phyloP scores from a whole-genome alignment of 2,113 vertebrate genomes.

The Accipiter cooperii region DNA sequence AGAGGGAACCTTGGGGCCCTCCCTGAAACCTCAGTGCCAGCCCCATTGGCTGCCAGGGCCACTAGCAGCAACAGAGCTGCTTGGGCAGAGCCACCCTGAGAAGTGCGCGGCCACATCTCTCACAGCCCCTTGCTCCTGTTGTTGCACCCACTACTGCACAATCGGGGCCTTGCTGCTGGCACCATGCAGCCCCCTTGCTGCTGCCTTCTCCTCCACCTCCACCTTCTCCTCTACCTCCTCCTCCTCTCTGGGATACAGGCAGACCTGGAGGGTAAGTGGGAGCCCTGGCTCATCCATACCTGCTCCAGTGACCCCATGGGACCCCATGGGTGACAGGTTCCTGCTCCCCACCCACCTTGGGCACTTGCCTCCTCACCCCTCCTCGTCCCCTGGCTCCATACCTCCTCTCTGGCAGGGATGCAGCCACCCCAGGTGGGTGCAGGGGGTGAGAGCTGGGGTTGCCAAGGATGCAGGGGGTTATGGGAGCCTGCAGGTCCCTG shows the following conservation, averaged over 20 bases:
- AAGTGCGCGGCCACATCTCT: background rate
- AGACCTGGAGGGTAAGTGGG: background rate
- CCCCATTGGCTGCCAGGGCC: background rate
- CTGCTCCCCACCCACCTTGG: background rate
- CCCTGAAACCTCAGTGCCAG: conserved; percentile 12
- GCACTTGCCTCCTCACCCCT: background rate
- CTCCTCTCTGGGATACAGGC: background rate
- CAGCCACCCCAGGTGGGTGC: background rate
- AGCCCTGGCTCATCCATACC: background rate
- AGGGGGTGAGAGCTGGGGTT: background rate
- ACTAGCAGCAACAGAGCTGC: background rate
- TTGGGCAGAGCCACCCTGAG: background rate
- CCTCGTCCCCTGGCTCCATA: background rate
- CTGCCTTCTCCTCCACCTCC: background rate
- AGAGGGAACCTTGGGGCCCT: background rate
- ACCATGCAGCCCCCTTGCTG: background rate
- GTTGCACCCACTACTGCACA: background rate
- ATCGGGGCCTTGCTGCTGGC: background rate
- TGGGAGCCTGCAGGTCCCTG: background rate
- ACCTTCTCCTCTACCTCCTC: background rate
- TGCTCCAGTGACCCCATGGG: background rate
- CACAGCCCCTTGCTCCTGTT: background rate
- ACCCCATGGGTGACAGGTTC: fast-evolving
- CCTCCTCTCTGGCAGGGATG: background rate
- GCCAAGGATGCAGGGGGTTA: background rate